These are phyloP conservation scores for Osmoderma eremita DNA, from an alignment of 2,888 invertebrate genomes.

Conservation along the genomic window DNA sequence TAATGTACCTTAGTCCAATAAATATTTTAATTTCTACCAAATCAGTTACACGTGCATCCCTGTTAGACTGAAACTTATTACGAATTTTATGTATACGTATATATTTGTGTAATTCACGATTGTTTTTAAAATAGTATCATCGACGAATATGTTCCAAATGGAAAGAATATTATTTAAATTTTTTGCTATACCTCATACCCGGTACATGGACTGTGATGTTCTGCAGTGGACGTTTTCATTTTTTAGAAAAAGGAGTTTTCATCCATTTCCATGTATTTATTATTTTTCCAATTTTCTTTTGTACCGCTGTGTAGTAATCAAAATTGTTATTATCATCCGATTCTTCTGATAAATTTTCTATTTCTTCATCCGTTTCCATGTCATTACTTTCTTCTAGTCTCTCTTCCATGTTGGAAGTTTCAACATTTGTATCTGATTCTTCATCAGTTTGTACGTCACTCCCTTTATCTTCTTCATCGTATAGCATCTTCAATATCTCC, in stretches of 20 bases:
- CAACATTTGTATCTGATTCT: slow-evolving; percentile 10
- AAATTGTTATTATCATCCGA: slow-evolving; percentile 20
- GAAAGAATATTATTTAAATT: background rate
- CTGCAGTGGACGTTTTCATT: background rate
- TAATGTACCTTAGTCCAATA: slow-evolving; percentile 6
- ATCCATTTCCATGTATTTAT: background rate
- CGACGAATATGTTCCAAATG: background rate
- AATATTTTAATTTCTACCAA: slow-evolving; percentile 1
- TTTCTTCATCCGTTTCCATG: slow-evolving; percentile 4
- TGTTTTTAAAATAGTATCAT: slow-evolving; percentile 4
- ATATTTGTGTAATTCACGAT: background rate
- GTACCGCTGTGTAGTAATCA: slow-evolving; percentile 17
- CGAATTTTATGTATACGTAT: slow-evolving; percentile 24
- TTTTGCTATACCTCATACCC: background rate
- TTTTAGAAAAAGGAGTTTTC: slow-evolving; percentile 2
- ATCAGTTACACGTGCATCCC: slow-evolving; percentile 14
- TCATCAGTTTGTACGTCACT: slow-evolving; percentile 10
- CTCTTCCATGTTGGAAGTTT: slow-evolving; percentile 1
- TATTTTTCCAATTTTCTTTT: slow-evolving; percentile 1
- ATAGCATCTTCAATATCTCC: slow-evolving; percentile 15
- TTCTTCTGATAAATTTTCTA: slow-evolving; percentile 11
- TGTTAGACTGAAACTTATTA: slow-evolving; percentile 1
- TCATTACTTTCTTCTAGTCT: slow-evolving; percentile 8
- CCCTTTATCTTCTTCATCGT: background rate
- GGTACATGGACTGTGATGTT: slow-evolving; percentile 1